phyloP scores from a whole-genome alignment of 2,888 invertebrate genomes.

The Drosophila prostipennis region DNA sequence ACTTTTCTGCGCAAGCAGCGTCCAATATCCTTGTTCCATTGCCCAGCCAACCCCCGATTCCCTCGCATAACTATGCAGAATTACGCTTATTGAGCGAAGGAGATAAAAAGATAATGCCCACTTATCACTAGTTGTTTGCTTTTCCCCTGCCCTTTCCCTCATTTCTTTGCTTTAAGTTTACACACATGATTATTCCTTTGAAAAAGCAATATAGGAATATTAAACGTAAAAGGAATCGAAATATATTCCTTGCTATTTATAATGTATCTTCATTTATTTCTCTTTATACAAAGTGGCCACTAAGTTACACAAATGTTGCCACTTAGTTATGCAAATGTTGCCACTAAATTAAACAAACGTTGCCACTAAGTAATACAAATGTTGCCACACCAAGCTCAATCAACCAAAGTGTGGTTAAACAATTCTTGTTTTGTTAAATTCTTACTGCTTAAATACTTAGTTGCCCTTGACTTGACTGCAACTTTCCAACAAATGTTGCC shows the following conservation, averaged over 20 bases:
- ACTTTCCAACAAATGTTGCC: not conserved
- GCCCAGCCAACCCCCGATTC: constrained; percentile 13
- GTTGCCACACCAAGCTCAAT: not conserved
- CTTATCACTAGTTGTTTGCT: constrained; percentile 13
- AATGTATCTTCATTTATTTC: too few species aligned
- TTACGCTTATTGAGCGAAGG: constrained; percentile 31
- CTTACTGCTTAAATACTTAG: too few species aligned
- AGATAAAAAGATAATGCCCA: not conserved
- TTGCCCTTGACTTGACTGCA: too few species aligned
- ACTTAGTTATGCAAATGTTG: not conserved
- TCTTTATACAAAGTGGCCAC: not conserved
- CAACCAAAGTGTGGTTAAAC: too few species aligned
- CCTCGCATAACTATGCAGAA: constrained; percentile 24
- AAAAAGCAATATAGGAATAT: too few species aligned
- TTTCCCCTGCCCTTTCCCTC: not conserved
- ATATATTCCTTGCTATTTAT: too few species aligned
- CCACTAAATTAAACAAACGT: not conserved
- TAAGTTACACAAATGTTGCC: not conserved
- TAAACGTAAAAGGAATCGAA: too few species aligned
- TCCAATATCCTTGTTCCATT: constrained; percentile 23
- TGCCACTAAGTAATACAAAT: not conserved
- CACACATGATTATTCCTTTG: not conserved
- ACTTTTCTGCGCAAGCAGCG: constrained; percentile 45
- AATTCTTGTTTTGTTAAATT: too few species aligned
- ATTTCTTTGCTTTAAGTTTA: too few species aligned